Conservation (phyloP, 64 coral and sea anemone species). For the Pocillopora damicornis region DNA sequence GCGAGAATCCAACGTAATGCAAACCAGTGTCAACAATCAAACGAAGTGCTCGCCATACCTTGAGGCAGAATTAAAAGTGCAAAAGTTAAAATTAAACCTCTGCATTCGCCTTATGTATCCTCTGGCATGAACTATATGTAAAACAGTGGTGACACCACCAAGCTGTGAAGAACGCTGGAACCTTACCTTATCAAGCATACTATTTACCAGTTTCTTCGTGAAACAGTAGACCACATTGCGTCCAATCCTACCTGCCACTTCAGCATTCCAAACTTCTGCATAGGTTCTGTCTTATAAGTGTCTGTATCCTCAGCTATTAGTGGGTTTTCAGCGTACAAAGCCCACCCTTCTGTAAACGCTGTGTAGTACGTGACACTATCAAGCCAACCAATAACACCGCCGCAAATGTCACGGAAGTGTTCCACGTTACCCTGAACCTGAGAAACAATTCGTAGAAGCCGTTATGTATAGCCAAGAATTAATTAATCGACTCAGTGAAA, state of each 20-base stretch:
- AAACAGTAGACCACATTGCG: too few relatives aligned
- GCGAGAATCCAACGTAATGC: conserved; percentile 26
- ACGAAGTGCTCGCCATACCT: conserved; percentile 58
- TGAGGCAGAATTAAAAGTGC: not conserved
- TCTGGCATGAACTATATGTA: not conserved
- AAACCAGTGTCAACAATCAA: conserved; percentile 61
- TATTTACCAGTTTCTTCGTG: too few relatives aligned
- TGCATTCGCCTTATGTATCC: not conserved
- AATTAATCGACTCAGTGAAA: not conserved
- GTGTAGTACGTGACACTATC: conserved; percentile 58
- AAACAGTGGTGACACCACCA: too few relatives aligned
- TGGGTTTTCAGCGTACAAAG: conserved; percentile 77
- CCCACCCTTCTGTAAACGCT: conserved; percentile 83
- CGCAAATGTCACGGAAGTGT: conserved; percentile 72
- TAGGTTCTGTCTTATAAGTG: conserved; percentile 43
- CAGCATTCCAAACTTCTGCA: conserved; percentile 87
- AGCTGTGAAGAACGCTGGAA: too few relatives aligned
- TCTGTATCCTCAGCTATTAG: conserved; percentile 70
- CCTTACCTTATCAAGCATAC: too few relatives aligned
- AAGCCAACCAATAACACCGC: conserved; percentile 67
- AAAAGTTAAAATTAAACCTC: not conserved
- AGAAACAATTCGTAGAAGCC: not conserved
- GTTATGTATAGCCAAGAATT: not conserved
- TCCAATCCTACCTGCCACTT: conserved; percentile 60
- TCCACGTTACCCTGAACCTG: conserved; percentile 73